Conservation (phyloP, 2,797 vertebrate genomes). For the Bovichtus variegatus region DNA sequence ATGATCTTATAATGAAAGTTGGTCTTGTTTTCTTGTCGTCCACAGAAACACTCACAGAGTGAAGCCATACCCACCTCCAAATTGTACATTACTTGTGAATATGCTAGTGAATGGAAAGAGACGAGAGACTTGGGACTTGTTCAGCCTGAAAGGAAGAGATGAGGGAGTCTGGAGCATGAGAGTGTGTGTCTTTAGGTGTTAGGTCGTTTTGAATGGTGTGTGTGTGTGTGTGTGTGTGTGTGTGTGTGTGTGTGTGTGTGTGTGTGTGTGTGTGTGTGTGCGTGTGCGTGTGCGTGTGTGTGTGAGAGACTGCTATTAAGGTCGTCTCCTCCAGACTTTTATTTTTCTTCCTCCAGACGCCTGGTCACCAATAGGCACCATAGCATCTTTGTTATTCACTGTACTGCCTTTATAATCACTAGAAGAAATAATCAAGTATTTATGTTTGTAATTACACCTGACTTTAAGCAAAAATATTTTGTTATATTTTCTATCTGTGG, state of each 20-base stretch:
- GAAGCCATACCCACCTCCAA: conserved; percentile 69
- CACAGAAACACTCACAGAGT: conserved; percentile 74
- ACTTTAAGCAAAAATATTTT: conserved; percentile 83
- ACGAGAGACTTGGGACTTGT: conserved; percentile 60
- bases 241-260: too few species aligned
- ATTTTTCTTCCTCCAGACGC: conserved; percentile 61
- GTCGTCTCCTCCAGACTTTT: conserved; percentile 59
- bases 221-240: too few species aligned
- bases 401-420: conserved; percentile 83
- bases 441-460: conserved; percentile 89
- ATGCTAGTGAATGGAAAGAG: conserved; percentile 81
- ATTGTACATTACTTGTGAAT: conserved; percentile 90
- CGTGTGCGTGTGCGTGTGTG: conserved; percentile 5
- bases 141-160: conserved; percentile 58
- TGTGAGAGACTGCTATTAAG: conserved; percentile 44
- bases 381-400: conserved; percentile 79
- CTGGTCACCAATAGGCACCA: conserved; percentile 69
- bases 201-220: conserved; percentile 1
- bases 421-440: conserved; percentile 87
- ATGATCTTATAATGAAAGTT: background rate
- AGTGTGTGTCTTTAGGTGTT: conserved; percentile 22
- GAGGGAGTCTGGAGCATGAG: conserved; percentile 53
- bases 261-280: too few species aligned
- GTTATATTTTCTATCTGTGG: conserved; percentile 87
- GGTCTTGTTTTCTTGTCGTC: conserved; percentile 52